Base-by-base conservation (phyloP, 1,140 invertebrate genomes). In the Cherax destructor region DNA sequence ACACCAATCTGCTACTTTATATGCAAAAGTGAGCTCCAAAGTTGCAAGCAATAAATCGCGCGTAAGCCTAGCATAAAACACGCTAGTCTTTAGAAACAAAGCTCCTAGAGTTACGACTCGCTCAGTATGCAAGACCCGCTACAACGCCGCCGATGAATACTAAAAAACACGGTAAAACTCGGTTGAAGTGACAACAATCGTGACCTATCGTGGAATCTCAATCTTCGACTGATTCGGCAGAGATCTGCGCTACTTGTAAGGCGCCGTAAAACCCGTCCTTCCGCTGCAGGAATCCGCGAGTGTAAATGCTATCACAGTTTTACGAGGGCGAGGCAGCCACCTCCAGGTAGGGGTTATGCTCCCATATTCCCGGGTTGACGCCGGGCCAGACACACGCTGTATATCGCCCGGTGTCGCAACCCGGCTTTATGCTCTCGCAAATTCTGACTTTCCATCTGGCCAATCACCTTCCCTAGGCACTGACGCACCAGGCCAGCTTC, bases 201-300 rank as follows among this genome's bases (percentile, higher is more conserved):
- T 81, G 79, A 81, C 50, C 79, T 81, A 81, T 81, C 79, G 79
- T n/a, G 24, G 47, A 81, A 81, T 81, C 79, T 81, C 79, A 81
- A 81, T 81, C 79, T 18, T 52, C 30, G 16, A 47, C 79, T 81
- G 79, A 81, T 81, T 56, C 56, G 79, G 79, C 79, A 30, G 50
- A 56, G 79, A 81, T 81, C 79, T 81, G 24, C 79, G 79, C 79
- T 56, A 81, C 79, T 81, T 81, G 79, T 81, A 81, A 59, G 79
- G 24, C 16, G 79, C 79, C 49, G 30, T 81, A 81, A 81, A 81
- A 18, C n/a, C 24, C 79, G 56, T 50, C 50, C 21, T 59, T 59
- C 52, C 56, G 50, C 79, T 59, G 79, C 50, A 81, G 50, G 79
- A 81, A 81, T 81, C 79, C 79, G 79, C 79, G 79, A 81, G 50